These are phyloP conservation scores for Heliopora coerulea DNA, from an alignment of 92 coral and sea anemone species.

Conservation along the genomic window DNA sequence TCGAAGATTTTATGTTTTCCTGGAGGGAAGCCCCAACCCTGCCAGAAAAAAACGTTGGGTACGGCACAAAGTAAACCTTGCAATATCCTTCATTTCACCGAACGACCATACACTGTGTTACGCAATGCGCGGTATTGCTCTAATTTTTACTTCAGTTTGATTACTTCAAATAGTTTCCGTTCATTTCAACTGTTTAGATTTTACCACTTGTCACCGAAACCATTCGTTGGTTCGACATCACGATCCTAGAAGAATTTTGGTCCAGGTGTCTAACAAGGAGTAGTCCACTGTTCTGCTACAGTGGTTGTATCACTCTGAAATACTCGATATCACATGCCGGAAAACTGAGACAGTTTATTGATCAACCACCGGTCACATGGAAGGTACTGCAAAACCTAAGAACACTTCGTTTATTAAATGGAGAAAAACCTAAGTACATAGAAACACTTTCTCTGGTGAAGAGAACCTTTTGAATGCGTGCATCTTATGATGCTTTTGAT, in stretches of 20 bases:
- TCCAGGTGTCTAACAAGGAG: slow-evolving; percentile 66
- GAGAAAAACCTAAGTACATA: neutral
- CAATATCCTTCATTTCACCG: too few species aligned
- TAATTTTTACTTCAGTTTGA: too few species aligned
- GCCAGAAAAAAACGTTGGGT: too few species aligned
- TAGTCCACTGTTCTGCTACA: slow-evolving; percentile 77
- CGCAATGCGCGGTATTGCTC: too few species aligned
- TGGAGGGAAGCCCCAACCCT: too few species aligned
- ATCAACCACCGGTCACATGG: slow-evolving; percentile 95
- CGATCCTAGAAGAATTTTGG: slow-evolving; percentile 81
- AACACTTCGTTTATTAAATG: neutral
- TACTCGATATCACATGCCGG: slow-evolving; percentile 87
- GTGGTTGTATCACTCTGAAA: slow-evolving; percentile 79
- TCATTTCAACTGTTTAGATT: slow-evolving; percentile 51
- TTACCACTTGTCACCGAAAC: slow-evolving; percentile 87
- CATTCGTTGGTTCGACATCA: slow-evolving; percentile 92
- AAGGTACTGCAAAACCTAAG: slow-evolving; percentile 55
- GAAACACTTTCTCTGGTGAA: too few species aligned
- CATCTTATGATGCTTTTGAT: too few species aligned
- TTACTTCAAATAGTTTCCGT: too few species aligned
- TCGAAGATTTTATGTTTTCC: too few species aligned
- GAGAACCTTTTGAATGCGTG: too few species aligned
- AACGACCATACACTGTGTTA: too few species aligned
- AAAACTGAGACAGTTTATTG: slow-evolving; percentile 77
- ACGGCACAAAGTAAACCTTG: too few species aligned